phyloP scores from a whole-genome alignment of 2,888 invertebrate genomes.

The Perizoma affinitatum region DNA sequence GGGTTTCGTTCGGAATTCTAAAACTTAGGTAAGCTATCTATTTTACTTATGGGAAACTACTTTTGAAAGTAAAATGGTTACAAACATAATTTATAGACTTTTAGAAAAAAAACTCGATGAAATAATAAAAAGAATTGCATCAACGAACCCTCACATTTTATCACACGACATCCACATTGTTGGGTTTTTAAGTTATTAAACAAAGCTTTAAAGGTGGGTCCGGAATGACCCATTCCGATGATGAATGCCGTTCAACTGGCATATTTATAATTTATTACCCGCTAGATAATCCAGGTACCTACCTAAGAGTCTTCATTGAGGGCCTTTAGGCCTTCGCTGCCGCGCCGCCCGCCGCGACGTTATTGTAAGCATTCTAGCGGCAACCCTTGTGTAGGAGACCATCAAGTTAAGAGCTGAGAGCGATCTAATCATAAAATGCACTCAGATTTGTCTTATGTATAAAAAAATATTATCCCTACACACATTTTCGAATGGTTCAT shows the following conservation, averaged over 20 bases:
- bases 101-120: not conserved
- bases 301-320: constrained; percentile 72
- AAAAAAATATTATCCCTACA: not conserved
- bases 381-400: constrained; percentile 34
- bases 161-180: constrained; percentile 31
- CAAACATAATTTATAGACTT: no score
- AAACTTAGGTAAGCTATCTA: no score
- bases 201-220: constrained; percentile 47
- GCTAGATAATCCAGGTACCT: constrained; percentile 74
- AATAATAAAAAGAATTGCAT: constrained; percentile 16
- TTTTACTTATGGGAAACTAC: no score
- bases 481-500: no score
- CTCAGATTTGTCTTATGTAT: not conserved
- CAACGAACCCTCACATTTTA: constrained; percentile 13
- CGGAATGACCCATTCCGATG: constrained; percentile 70
- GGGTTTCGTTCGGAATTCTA: no score
- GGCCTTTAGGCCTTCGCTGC: constrained; percentile 53
- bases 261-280: constrained; percentile 83
- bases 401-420: constrained; percentile 26
- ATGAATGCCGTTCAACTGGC: constrained; percentile 76
- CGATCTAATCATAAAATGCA: constrained; percentile 19
- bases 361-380: constrained; percentile 54
- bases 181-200: constrained; percentile 52
- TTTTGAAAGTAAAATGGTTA: no score
- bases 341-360: constrained; percentile 67